Evolutionary conservation across 1,140 invertebrate species (phyloP).

Genomic region (Druon quercuslanigerum): DNA sequence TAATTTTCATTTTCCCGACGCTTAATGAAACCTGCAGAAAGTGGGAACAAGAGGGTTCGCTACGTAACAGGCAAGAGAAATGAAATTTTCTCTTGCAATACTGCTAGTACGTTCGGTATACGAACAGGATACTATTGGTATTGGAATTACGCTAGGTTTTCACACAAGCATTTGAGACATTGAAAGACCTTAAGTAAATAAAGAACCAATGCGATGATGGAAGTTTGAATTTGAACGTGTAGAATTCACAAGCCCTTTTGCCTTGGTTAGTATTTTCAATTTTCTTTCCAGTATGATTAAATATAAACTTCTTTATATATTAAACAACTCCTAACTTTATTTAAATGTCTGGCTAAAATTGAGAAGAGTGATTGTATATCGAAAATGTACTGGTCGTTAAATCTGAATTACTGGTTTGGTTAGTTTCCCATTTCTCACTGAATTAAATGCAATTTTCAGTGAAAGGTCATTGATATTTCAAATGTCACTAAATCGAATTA

Average conservation of each 20-base stretch:
- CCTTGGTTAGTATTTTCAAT: neutral
- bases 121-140: neutral
- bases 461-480: too few relatives aligned
- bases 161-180: conserved; percentile 4
- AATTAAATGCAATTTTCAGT: too few relatives aligned
- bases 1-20: conserved; percentile 44
- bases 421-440: too few relatives aligned
- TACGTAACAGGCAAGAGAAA: conserved; percentile 21
- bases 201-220: conserved; percentile 19
- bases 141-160: conserved; percentile 2
- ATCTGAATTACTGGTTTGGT: too few relatives aligned
- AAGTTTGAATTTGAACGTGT: neutral
- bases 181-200: conserved; percentile 5
- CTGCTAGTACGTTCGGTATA: neutral
- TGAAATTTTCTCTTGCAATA: conserved; percentile 36
- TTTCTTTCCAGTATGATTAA: neutral
- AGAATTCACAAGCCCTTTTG: conserved; percentile 13
- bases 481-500: too few relatives aligned
- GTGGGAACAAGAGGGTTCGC: neutral
- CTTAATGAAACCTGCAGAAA: conserved; percentile 43
- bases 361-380: too few relatives aligned
- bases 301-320: too few relatives aligned
- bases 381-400: too few relatives aligned
- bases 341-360: too few relatives aligned
- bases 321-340: too few relatives aligned